Base-by-base conservation (phyloP, 2,888 invertebrate species). In the Frankliniella intonsa region DNA sequence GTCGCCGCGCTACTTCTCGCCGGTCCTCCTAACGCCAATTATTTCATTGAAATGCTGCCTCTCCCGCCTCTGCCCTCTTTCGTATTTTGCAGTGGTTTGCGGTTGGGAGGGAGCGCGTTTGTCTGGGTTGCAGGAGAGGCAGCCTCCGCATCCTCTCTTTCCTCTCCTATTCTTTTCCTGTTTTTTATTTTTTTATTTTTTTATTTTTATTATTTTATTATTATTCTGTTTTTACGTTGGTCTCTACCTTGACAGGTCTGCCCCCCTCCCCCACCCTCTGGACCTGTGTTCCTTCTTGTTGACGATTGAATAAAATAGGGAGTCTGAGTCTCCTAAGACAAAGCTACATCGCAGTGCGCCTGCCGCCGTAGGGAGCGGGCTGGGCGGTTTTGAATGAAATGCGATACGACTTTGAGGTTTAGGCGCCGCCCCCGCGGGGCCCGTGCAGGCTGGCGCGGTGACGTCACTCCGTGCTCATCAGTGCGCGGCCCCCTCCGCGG, bases 1-100 rank as follows among this genome's bases (percentile, higher is more conserved):
- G 38, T 38, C 38, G 38, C 38, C 5, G 38, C 38, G 38, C 38
- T 38, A 17, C n/a, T 62, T 62, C 62, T 62, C 62, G 17, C 62
- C 17, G 17, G 19, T 62, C 19, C 62, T 62, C n/a, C n/a, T 62
- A 11, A 25, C 69, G 25, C 69, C 69, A 76, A 76, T 25, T 76
- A 76, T 76, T 76, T 25, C 69, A 76, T 76, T 76, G 69, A 76
- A 76, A 76, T 76, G 22, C 69, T 76, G 22, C 25, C 69, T 76
- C 69, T 11, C 69, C 69, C n/a, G n/a, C n/a, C 69, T 69, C 69
- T 17, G 17, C 12, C 62, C 7, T 14, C 62, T 14, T n/a, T 62
- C 62, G 62, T 62, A 62, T 62, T 62, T 62, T 38, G 38, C 38
- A 38, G 38, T 38, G 38, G 38, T 38, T 38, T 38, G 38, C 38